Conservation (phyloP, 1,140 invertebrate species). For the Leptinotarsa defecta region DNA sequence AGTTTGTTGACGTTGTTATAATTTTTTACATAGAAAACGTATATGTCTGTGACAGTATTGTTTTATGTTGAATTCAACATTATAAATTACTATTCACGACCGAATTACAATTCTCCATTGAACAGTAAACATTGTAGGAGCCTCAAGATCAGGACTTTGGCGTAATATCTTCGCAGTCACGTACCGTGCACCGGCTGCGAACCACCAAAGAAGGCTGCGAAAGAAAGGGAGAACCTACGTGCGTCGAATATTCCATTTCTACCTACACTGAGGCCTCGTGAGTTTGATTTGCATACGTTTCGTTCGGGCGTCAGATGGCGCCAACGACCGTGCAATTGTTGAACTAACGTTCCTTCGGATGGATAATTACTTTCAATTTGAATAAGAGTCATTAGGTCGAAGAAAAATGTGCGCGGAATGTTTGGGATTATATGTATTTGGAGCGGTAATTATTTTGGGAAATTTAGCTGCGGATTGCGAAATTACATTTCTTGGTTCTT, state of each 20-base stretch:
- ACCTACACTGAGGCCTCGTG: slow-evolving; percentile 26
- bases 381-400: not conserved
- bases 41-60: too few relatives aligned
- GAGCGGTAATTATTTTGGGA: too few relatives aligned
- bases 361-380: slow-evolving; percentile 1
- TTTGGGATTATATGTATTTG: not conserved
- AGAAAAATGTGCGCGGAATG: not conserved
- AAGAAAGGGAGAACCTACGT: slow-evolving; percentile 40
- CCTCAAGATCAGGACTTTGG: slow-evolving; percentile 32
- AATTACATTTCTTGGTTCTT: too few relatives aligned
- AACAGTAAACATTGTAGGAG: slow-evolving; percentile 26
- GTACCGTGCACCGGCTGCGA: slow-evolving; percentile 46
- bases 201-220: slow-evolving; percentile 33
- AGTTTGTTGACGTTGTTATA: too few relatives aligned
- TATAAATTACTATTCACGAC: not conserved
- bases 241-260: slow-evolving; percentile 36
- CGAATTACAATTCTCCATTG: not conserved
- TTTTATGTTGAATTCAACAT: not conserved
- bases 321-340: slow-evolving; percentile 31
- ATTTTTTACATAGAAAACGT: too few relatives aligned
- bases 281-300: slow-evolving; percentile 45
- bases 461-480: too few relatives aligned
- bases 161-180: slow-evolving; percentile 46
- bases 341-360: slow-evolving; percentile 14
- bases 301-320: slow-evolving; percentile 38